A percentile compares a stretch with the other conserved stretches of the same genome.
Conservation (phyloP, 2,888 invertebrate species). For the Heliconius aoede region DNA sequence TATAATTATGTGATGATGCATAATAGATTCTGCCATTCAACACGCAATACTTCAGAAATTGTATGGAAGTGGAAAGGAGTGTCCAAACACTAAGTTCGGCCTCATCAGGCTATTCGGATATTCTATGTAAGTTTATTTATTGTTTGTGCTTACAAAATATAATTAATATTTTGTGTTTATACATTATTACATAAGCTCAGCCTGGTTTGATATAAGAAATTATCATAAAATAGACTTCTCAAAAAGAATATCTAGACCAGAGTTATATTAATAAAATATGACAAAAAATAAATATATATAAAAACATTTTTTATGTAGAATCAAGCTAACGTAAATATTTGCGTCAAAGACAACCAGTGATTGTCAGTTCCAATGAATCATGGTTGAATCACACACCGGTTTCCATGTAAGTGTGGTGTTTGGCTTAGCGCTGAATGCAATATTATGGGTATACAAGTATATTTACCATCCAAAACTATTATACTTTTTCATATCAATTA, state of each 20-base stretch:
- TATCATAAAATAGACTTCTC: too few relatives aligned
- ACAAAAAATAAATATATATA: neutral
- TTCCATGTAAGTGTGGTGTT: conserved; percentile 40
- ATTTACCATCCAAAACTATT: neutral
- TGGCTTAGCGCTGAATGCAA: conserved; percentile 31
- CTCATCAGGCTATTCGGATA: too few relatives aligned
- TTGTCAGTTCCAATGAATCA: conserved; percentile 41
- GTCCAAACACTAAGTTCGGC: neutral
- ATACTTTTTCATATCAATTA: neutral
- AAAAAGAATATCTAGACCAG: too few relatives aligned
- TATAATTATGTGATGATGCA: neutral
- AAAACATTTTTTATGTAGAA: neutral
- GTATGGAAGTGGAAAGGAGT: neutral
- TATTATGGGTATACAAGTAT: neutral
- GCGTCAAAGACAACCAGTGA: conserved; percentile 38
- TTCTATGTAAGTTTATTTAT: too few relatives aligned
- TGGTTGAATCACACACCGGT: conserved; percentile 43
- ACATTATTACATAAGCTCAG: too few relatives aligned
- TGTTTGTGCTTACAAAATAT: too few relatives aligned
- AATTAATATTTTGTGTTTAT: too few relatives aligned
- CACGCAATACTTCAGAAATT: neutral
- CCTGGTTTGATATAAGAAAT: too few relatives aligned
- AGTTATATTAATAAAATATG: too few relatives aligned
- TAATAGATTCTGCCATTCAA: neutral
- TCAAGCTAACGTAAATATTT: conserved; percentile 33